Evolutionary conservation across 2,797 vertebrate genomes (phyloP), one percentile per base, ranked within the genome.

Genomic region (Pseudopleuronectes americanus): DNA sequence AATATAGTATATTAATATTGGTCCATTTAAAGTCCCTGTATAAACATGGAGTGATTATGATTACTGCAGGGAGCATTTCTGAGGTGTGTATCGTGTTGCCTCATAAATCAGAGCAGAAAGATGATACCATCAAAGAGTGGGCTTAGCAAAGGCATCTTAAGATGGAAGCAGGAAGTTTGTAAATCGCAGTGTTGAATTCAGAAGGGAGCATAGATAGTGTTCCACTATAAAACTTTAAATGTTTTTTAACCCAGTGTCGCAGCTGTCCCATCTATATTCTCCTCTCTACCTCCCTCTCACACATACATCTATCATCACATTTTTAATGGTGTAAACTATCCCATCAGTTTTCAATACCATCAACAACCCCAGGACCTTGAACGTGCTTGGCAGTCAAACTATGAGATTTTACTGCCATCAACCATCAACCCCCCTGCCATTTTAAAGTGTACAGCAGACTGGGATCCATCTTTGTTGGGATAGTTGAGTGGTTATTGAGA

Each of bases 161-260:
- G 84, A 93, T 78, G 86, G 76, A 87, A 80, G 85, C 85, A 90
- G 89, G 91, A 92, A 90, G 90, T 93, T 89, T 86, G 85, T 90
- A 92, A 93, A 92, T 80, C 76, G 64, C 66, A 74, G 86, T 79
- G 87, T 91, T 84, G 68, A 76, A 87, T 87, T 88, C 51, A 31
- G 83, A 84, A 72, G 79, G 75, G 67, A 80, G 68, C 80, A 57
- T 64, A 91, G 90, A 91, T 92, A 83, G 79, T 87, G 77, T 93
- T 94, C 83, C 89, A 57, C 92, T 81, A 88, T 94, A 92, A 94
- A 94, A 92, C 68, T 76, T 74, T 79, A 84, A 87, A 81, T 87
- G 90, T 81, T 87, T 86, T 75, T 90, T 60, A 81, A 77, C 80
- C 77, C 71, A 64, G 75, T 68, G 71, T 84, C 75, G 58, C 92